Base-by-base conservation (phyloP, 2,797 vertebrate species). In the Apogon hyalosoma region DNA sequence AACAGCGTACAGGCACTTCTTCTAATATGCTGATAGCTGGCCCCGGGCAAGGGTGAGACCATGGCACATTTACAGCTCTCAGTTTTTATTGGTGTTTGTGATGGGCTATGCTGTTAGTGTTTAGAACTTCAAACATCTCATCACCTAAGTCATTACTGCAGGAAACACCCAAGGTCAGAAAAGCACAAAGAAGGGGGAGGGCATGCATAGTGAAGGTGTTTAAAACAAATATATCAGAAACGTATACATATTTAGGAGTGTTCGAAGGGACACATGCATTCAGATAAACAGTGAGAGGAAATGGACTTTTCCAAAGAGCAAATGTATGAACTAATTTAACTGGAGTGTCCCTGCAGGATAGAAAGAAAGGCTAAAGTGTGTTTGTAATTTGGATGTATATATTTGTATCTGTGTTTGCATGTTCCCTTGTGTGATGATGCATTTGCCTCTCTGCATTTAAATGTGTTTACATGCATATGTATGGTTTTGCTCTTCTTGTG, bases 61-160 rank as follows among this genome's bases (percentile, higher is more conserved):
- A 2, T 2, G 7, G 15, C 7, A 12, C 52, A 51, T 84, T 80
- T 67, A 58, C 52, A 43, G 63, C 74, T 75, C 65, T 53, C 45
- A 28, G 48, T 41, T 84, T 84, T 80, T 85, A 87, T 79, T 77
- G 74, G 60, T 28, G 51, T 79, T 63, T 69, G 24, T 36, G 62
- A 73, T 77, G 74, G 65, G 75, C 52, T 58, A 2, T 8, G 41
- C 33, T 11, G 47, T 64, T 61, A 67, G 60, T 69, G 69, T 73
- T 88, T 49, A 53, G 68, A 79, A 70, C 84, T 60, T 40, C n/a
- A 18, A 85, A 60, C 67, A 47, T 65, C 71, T 82, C 70, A 83
- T 87, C 68, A 61, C 63, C 48, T 48, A 46, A 45, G 64, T 63
- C 54, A 78, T 84, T 76, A 73, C 45, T 4, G 65, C 53, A 6